phyloP scores from a whole-genome alignment of 2,888 invertebrate species.

The Macaria notata region DNA sequence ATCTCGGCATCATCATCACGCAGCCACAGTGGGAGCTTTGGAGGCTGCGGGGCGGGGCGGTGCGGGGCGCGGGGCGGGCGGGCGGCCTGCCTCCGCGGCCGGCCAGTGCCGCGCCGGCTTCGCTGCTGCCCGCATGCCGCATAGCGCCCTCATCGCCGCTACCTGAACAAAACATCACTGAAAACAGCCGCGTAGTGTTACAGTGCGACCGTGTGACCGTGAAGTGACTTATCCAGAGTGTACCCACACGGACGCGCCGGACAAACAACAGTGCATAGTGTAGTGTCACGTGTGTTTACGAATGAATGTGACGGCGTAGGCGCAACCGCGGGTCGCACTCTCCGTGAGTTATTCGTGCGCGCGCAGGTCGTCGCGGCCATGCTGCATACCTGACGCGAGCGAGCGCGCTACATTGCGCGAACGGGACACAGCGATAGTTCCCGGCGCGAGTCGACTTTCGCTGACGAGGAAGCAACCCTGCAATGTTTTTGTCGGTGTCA shows the following conservation, averaged over 20 bases:
- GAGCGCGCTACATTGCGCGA: conserved; percentile 76
- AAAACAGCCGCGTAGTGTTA: conserved; percentile 60
- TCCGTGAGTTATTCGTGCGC: conserved; percentile 80
- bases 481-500: conserved; percentile 71
- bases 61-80: conserved; percentile 53
- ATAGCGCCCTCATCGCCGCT: conserved; percentile 43
- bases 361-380: conserved; percentile 80
- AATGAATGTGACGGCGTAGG: conserved; percentile 79
- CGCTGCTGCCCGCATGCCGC: conserved; percentile 66
- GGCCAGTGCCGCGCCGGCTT: conserved; percentile 73
- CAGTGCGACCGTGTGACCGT: conserved; percentile 27
- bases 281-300: conserved; percentile 79
- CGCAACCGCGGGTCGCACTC: conserved; percentile 75
- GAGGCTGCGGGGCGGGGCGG: conserved; percentile 70
- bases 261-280: conserved; percentile 53
- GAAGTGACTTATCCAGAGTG: conserved; percentile 35
- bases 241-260: conserved; percentile 31
- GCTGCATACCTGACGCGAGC: conserved; percentile 80
- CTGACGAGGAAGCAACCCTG: conserved; percentile 65
- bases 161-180: conserved; percentile 65
- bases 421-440: conserved; percentile 72
- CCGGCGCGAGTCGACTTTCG: conserved; percentile 63
- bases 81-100: conserved; percentile 67
- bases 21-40: conserved; percentile 72
- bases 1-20: conserved; percentile 78